A percentile compares a stretch with the other conserved stretches of the same genome.
phyloP scores from a whole-genome alignment of 2,113 vertebrate genomes.

The Choloepus hoffmanni region DNA sequence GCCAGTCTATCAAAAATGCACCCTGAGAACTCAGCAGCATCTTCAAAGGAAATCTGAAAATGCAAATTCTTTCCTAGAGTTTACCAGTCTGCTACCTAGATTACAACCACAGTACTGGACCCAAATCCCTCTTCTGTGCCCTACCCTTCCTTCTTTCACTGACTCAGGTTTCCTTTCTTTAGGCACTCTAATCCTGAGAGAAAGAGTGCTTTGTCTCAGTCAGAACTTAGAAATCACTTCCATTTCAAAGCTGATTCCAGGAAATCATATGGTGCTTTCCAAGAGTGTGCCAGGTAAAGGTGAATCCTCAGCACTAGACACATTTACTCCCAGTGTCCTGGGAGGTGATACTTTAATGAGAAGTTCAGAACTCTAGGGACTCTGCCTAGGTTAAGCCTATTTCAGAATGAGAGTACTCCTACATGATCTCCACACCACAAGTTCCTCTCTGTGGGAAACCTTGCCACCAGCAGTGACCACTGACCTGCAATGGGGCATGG shows the following conservation, averaged over 20 bases:
- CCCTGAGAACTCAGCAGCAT: not conserved
- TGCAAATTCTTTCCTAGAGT: not conserved
- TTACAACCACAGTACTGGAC: too few relatives aligned
- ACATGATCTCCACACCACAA: rapidly evolving
- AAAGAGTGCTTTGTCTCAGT: not conserved
- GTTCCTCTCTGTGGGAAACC: not conserved
- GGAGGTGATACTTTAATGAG: not conserved
- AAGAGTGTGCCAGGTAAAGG: not conserved
- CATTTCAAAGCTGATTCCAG: not conserved
- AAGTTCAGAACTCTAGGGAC: not conserved
- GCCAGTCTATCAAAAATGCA: not conserved
- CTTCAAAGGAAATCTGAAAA: not conserved
- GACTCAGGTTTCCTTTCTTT: not conserved
- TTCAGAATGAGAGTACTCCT: not conserved
- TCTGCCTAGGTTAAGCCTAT: not conserved
- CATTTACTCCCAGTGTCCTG: not conserved
- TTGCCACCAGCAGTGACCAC: not conserved
- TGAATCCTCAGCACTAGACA: not conserved
- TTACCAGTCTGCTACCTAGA: not conserved
- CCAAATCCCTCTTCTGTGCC: too few relatives aligned
- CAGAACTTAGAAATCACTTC: constrained; percentile 42
- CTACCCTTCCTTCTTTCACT: not conserved
- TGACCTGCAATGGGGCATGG: not conserved
- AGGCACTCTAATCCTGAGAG: not conserved
- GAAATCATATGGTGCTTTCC: not conserved